A percentile compares a stretch with the other conserved stretches of the same genome.
Conservation (phyloP, 2,797 vertebrate species). For the Anguilla pacifica region DNA sequence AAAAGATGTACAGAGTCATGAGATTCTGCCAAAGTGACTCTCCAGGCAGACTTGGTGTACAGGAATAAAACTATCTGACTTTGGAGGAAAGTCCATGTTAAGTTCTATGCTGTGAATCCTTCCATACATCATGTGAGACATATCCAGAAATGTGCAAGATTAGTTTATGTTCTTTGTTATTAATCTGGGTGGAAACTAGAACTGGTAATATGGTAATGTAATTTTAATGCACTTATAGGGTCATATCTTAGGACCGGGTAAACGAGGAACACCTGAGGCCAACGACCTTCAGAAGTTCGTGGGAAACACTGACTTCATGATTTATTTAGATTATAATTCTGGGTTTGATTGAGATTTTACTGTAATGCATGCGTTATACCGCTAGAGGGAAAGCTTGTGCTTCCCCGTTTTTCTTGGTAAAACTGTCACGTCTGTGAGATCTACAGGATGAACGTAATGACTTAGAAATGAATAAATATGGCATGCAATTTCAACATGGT, state of each 20-base stretch:
- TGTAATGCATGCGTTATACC: not conserved
- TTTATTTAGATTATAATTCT: not conserved
- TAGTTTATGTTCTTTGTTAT: not conserved
- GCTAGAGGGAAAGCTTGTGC: slow-evolving; percentile 20
- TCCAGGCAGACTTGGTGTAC: not conserved
- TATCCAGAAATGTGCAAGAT: not conserved
- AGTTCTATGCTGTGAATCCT: not conserved
- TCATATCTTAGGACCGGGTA: not conserved
- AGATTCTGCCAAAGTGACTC: not conserved
- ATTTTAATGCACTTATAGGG: not conserved
- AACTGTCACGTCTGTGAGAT: not conserved
- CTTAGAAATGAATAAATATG: not conserved
- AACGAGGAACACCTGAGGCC: not conserved
- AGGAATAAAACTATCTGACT: not conserved
- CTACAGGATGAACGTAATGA: not conserved
- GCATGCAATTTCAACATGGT: not conserved
- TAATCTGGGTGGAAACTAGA: not conserved
- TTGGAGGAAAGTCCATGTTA: not conserved
- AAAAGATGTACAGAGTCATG: not conserved
- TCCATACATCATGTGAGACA: not conserved
- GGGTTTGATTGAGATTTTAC: not conserved
- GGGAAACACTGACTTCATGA: not conserved
- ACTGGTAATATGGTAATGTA: not conserved
- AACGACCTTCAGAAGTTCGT: not conserved
- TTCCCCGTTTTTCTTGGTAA: not conserved